Conservation (phyloP, 53 echinoderm and acorn worm genomes). For the Henricia sp. region DNA sequence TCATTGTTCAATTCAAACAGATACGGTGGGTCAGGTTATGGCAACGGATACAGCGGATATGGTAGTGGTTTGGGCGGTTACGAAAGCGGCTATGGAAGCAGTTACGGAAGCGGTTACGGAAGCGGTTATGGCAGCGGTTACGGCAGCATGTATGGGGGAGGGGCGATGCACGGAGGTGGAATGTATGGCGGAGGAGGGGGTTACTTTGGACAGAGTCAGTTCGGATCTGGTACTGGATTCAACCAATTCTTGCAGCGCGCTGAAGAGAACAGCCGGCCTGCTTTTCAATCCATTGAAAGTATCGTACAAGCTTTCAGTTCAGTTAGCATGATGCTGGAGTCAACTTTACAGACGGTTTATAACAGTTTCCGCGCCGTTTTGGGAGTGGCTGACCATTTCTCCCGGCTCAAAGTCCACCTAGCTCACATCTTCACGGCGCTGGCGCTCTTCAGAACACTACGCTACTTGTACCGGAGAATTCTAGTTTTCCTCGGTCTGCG, state of each 20-base stretch:
- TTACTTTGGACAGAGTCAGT: conserved; percentile 40
- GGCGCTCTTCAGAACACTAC: conserved; percentile 84
- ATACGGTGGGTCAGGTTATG: conserved; percentile 51
- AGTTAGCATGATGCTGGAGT: conserved; percentile 98
- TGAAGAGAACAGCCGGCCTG: conserved; percentile 92
- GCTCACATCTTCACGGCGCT: conserved; percentile 86
- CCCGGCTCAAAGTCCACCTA: conserved; percentile 89
- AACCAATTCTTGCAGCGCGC: conserved; percentile 89
- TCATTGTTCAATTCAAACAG: conserved; percentile 53
- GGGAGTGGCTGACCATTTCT: conserved; percentile 96
- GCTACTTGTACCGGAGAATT: conserved; percentile 75
- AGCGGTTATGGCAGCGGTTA: conserved; percentile 61
- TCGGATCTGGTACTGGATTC: conserved; percentile 54
- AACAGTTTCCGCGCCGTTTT: conserved; percentile 96
- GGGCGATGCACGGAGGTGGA: conserved; percentile 56
- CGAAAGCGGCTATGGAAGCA: conserved; percentile 46
- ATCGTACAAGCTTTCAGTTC: conserved; percentile 96
- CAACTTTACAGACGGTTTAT: conserved; percentile 93
- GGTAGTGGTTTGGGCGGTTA: conserved; percentile 30
- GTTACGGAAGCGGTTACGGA: conserved; percentile 8
- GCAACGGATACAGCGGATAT: conserved; percentile 6
- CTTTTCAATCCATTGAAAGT: conserved; percentile 97
- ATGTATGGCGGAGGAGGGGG: conserved; percentile 51
- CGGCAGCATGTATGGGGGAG: conserved; percentile 67
- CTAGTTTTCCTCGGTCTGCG: conserved; percentile 75